Evolutionary conservation across 2,113 vertebrate genomes (phyloP), one percentile per base, ranked within the genome.

Genomic region (Catagonus wagneri): DNA sequence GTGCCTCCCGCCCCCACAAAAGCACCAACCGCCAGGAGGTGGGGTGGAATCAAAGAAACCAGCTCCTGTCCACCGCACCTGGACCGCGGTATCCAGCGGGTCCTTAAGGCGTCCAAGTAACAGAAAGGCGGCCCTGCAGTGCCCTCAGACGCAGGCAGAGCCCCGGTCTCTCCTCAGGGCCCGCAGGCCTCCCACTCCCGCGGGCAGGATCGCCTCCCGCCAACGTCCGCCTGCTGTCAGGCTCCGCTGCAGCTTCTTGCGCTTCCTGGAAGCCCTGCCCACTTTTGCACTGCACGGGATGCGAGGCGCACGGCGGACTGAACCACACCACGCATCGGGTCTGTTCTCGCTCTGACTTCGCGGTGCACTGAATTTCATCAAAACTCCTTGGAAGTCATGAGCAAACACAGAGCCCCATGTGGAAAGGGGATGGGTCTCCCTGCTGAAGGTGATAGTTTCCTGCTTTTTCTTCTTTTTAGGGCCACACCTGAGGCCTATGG

Each of bases 151-250:
- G 6, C 23, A 36, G 19, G 50, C 25, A 27, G 10, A 6, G n/a
- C 44, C 36, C 19, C 6, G 39, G 54, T 0, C 56, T 2, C 19
- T 15, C 14, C 17, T 7, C 74, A 6, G 14, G n/a, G 66, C n/a
- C 0, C 9, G n/a, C 63, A 65, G 71, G 22, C 54, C 56, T 80
- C 34, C 54, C 0, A 0, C n/a, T 7, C 75, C 17, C 22, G 17
- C 79, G 3, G 34, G 2, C 34, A 34, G 11, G 29, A 29, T 36
- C 10, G 39, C 32, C 54, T 7, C 39, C 56, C 0, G 1, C 16
- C 17, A 12, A 50, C 17, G 0, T 9, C 44, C 10, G 29, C 50
- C 71, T 11, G 4, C 12, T 8, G 0, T 15, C 8, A 0, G 0
- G 19, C 15, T 29, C 54, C 36, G 25, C 23, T 7, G 69, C 44